These are phyloP conservation scores for Callopanchax toddi DNA, from an alignment of 2,113 vertebrate genomes.

Conservation along the genomic window DNA sequence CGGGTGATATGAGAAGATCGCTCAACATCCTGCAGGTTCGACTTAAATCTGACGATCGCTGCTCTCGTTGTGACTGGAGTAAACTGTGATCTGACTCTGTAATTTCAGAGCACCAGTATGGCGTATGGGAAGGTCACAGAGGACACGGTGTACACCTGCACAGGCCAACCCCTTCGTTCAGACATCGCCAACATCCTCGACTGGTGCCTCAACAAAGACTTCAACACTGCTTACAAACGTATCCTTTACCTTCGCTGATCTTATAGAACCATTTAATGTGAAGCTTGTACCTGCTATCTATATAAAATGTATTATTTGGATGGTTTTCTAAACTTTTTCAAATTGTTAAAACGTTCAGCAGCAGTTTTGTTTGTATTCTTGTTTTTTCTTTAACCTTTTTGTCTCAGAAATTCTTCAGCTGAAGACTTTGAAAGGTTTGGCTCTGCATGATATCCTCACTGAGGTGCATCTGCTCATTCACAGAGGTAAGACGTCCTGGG, in stretches of 20 bases:
- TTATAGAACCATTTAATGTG: too few relatives aligned
- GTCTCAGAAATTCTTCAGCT: conserved; percentile 87
- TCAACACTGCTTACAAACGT: conserved; percentile 90
- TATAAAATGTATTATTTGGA: too few relatives aligned
- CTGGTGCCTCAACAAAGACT: conserved; percentile 97
- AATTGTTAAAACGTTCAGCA: neutral
- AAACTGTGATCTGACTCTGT: neutral
- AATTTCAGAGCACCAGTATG: conserved; percentile 92
- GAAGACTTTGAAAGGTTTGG: conserved; percentile 94
- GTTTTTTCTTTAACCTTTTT: conserved; percentile 31
- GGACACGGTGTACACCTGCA: conserved; percentile 94
- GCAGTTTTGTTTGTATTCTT: neutral
- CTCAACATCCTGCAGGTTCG: conserved; percentile 94
- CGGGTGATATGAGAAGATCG: conserved; percentile 94
- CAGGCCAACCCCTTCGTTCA: conserved; percentile 92
- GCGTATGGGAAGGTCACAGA: conserved; percentile 92
- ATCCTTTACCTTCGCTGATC: conserved; percentile 79
- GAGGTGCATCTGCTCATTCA: conserved; percentile 94
- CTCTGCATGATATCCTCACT: conserved; percentile 93
- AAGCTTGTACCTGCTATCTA: too few relatives aligned
- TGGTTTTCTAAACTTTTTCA: neutral
- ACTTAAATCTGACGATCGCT: rapidly evolving
- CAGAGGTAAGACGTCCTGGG: conserved; percentile 81
- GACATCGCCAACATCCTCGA: conserved; percentile 97
- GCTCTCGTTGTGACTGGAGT: neutral